Base-by-base conservation (phyloP, 2,888 invertebrate species). In the Leucoma salicis region DNA sequence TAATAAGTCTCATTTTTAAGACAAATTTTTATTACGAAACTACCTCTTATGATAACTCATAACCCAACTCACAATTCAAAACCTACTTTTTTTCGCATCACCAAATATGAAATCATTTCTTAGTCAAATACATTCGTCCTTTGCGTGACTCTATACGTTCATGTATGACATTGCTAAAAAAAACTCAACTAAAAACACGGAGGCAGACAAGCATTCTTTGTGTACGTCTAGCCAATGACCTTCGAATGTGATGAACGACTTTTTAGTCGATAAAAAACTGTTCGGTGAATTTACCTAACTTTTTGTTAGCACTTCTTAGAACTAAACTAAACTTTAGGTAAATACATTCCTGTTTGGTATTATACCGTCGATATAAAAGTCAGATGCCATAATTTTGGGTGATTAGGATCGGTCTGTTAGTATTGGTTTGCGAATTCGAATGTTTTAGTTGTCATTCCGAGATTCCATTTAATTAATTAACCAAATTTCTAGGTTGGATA, bases 281-380 rank as follows among this genome's bases (percentile, higher is more conserved):
- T 82, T 82, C 82, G 82, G 87, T 88, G 87, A 89, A 78, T 81
- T 88, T 88, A 81, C 82, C 85, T 83, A 82, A 82, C 74, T 86
- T 87, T 88, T 88, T 87, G 86, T 66, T 61, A 63, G 55, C 67
- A 53, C 57, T 88, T 88, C 88, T 82, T 35, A 77, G 88, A 88
- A 88, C 49, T 49, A 65, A 52, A 35, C 34, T 47, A 72, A 57
- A 59, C 60, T 68, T 74, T 79, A 68, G 76, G 74, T 81, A 77
- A 70, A 57, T 76, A 70, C 80, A 80, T 81, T 77, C 79, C 74
- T 57, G 66, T 49, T 64, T 70, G 55, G 68, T 67, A 77, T 80
- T 78, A 75, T 75, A 72, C 67, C 67, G 52, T 55, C 72, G 69
- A 76, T 73, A 72, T 76, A 78, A 77, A 75, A 72, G 63, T 63